Evolutionary conservation across 2,113 vertebrate genomes (phyloP), one percentile per base, ranked within the genome.

Genomic region (Gasterosteus nipponicus): DNA sequence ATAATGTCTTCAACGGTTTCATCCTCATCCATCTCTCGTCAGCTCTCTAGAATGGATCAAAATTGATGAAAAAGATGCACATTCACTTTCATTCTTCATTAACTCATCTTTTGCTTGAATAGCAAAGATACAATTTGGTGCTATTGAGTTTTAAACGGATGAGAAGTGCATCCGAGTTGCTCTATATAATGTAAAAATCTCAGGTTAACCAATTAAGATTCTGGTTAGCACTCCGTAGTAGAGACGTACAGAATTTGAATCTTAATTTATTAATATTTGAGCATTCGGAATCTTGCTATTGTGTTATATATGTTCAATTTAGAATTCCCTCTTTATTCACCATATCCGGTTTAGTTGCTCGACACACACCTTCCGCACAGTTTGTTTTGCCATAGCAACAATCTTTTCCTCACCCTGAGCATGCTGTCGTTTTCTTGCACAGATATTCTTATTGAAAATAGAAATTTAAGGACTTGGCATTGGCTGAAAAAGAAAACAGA

Each of bases 21-120:
- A 73, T n/a, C 33, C 1, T 16, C 29, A 42, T 69, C 63, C 26
- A 1, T 76, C 68, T 46, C 42, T 41, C 10, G 14, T 31, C 29
- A n/a, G 26, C 57, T 46, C n/a, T 69, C 0, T 19, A 9, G 59
- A 58, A 41, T 3, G 11, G 22, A 26, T 35, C 10, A 29, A 65
- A 33, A 69, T 33, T 44, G n/a, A 61, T 14, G n/a, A 44, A 64
- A 58, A 47, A 38, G 19, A 46, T 31, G 62, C 33, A 49, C n/a
- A 75, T 9, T 69, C 67, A 51, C 58, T 72, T 61, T 59, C 26
- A 53, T 51, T 33, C 26, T 71, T 33, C 38, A 4, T 72, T 22
- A 38, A 31, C 31, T 53, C 38, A 58, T 63, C 58, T 67, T 53
- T 59, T 57, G 0, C 22, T 61, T 56, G 3, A 54, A 26, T 69